These are phyloP conservation scores for Platyura marginata DNA, from an alignment of 1,140 invertebrate species.

Conservation along the genomic window DNA sequence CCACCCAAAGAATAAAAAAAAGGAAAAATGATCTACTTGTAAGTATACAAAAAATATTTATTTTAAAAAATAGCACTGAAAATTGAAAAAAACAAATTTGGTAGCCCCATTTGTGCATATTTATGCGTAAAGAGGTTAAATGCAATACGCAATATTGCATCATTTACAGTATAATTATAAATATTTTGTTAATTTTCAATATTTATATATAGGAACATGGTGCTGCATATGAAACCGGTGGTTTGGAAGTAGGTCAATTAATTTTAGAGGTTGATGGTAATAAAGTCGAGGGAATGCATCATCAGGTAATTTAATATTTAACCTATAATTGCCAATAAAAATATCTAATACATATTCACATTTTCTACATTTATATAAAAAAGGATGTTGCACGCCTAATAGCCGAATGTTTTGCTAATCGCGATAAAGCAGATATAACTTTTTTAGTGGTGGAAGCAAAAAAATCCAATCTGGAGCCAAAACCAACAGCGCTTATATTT, in stretches of 20 bases:
- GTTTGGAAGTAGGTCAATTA: slow-evolving; percentile 80
- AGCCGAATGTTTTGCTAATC: slow-evolving; percentile 72
- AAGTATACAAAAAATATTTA: too few species aligned
- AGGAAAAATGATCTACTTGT: too few species aligned
- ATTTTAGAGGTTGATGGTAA: slow-evolving; percentile 85
- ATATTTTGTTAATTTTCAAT: too few species aligned
- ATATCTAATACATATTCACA: not conserved
- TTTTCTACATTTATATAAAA: slow-evolving; percentile 7
- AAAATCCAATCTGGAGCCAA: slow-evolving; percentile 74
- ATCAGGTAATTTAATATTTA: slow-evolving; percentile 21
- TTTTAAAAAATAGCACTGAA: too few species aligned
- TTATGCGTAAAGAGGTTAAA: too few species aligned
- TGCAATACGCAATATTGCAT: not conserved
- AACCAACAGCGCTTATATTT: slow-evolving; percentile 71
- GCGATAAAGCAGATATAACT: slow-evolving; percentile 68
- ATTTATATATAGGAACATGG: slow-evolving; percentile 61
- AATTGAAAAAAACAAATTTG: too few species aligned
- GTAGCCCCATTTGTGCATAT: too few species aligned
- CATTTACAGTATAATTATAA: not conserved
- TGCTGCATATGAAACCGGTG: slow-evolving; percentile 78
- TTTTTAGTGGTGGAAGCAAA: slow-evolving; percentile 79
- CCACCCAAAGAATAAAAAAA: too few species aligned
- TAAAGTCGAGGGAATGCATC: slow-evolving; percentile 62
- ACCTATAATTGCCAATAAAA: not conserved
- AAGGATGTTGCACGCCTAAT: slow-evolving; percentile 75